These are phyloP conservation scores for Actinia tenebrosa DNA, from an alignment of 64 coral and sea anemone genomes.

Conservation along the genomic window DNA sequence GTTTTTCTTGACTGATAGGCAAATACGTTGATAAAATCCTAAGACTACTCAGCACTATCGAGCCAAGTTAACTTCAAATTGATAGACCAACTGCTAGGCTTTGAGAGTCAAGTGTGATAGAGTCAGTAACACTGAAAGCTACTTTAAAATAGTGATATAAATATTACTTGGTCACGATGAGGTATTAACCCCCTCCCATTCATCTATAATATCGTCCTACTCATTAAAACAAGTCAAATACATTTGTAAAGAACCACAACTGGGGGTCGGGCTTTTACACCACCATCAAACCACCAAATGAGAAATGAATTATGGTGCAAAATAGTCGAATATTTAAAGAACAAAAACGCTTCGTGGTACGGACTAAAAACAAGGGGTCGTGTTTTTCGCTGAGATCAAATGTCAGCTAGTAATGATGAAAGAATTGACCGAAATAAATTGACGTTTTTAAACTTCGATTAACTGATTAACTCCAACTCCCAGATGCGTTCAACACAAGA, in stretches of 20 bases:
- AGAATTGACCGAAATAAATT: not conserved
- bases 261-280: not conserved
- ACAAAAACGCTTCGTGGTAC: not conserved
- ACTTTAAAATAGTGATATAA: not conserved
- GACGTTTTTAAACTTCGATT: not conserved
- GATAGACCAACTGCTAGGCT: not conserved
- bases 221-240: not conserved
- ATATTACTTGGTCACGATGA: not conserved
- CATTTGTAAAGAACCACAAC: not conserved
- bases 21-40: not conserved
- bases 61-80: not conserved
- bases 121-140: not conserved
- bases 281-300: not conserved
- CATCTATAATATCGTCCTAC: not conserved
- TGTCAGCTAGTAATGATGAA: not conserved
- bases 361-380: not conserved
- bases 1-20: not conserved
- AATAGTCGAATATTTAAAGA: not conserved
- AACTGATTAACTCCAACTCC: slow-evolving; percentile 6
- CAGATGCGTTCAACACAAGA: not conserved
- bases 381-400: not conserved
- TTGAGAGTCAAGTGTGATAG: not conserved
- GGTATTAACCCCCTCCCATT: not conserved
- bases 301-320: not conserved
- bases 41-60: not conserved